phyloP scores from a whole-genome alignment of 2,888 invertebrate species.

The Troglohyphantes excavatus region DNA sequence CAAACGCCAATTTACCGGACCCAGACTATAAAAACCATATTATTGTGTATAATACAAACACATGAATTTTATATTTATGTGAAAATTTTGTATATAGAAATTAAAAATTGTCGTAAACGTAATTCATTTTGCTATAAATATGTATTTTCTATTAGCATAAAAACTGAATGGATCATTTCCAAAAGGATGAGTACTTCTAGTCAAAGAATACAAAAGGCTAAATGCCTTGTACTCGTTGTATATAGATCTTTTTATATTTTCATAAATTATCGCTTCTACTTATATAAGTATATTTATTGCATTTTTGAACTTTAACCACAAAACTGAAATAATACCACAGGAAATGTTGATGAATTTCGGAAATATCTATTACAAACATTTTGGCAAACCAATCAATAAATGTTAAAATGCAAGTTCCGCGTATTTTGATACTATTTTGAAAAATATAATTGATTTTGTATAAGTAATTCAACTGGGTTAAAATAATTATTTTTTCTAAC shows the following conservation, averaged over 20 bases:
- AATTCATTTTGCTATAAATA: background rate
- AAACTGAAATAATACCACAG: background rate
- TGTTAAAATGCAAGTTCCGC: too few species aligned
- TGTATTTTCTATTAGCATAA: background rate
- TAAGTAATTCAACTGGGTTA: too few species aligned
- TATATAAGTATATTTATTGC: constrained; percentile 22
- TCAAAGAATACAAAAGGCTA: constrained; percentile 57
- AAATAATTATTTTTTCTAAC: too few species aligned
- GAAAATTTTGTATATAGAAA: background rate
- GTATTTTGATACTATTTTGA: too few species aligned
- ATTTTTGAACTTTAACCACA: background rate
- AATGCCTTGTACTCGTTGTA: constrained; percentile 65
- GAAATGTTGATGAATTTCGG: constrained; percentile 7
- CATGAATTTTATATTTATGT: too few species aligned
- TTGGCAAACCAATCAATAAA: too few species aligned
- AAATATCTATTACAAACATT: too few species aligned
- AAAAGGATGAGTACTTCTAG: constrained; percentile 76
- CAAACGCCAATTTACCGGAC: too few species aligned
- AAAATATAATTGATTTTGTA: too few species aligned
- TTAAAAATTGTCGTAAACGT: background rate
- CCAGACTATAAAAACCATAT: too few species aligned
- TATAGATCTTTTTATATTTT: constrained; percentile 36
- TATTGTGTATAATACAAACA: too few species aligned
- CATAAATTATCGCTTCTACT: constrained; percentile 35
- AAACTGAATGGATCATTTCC: constrained; percentile 1